Base-by-base conservation (phyloP, 2,113 vertebrate genomes). In the Phoxinus phoxinus region DNA sequence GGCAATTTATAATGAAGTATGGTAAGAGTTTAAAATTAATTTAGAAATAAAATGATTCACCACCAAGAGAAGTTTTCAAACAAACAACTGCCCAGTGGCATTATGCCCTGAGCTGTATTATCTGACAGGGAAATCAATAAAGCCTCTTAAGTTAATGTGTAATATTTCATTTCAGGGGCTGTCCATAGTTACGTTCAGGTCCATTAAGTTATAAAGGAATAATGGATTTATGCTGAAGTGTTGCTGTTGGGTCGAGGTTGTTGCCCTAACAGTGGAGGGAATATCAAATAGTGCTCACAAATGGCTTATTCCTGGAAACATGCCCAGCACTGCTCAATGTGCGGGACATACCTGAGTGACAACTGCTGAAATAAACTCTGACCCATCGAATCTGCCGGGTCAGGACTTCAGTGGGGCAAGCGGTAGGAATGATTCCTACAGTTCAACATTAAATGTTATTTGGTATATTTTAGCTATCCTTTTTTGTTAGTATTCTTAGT, bases 351-450 rank as follows among this genome's bases (percentile, higher is more conserved):
- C 86, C 81, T 85, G 85, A 86, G 77, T 86, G 84, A 89, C 82
- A 84, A 81, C 81, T 89, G 76, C 83, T 86, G 86, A 84, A 89
- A 87, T 86, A 63, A 86, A 77, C 83, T 58, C 69, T 69, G 80
- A 41, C 81, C 73, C 61, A 58, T 44, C 81, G 9, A 56, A 61
- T 59, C 6, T 13, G 37, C 35, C 63, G 46, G 69, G 86, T 69
- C 53, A 19, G 23, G 23, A 15, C 51, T 63, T 67, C 25, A 78
- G 46, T 86, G 81, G 84, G 21, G 48, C 10, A 7, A 81, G 21
- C 61, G 15, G 2, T 11, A 44, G 56, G 32, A 76, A 44, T 23
- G 37, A n/a, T 32, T 44, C 63, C 41, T 41, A 41, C 41, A 41
- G 9, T 41, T 41, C 10, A 10, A 41, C 41, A 41, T 41, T 2